Evolutionary conservation across 1,140 invertebrate species (phyloP).

Genomic region (Pseudomyrmex sp.): DNA sequence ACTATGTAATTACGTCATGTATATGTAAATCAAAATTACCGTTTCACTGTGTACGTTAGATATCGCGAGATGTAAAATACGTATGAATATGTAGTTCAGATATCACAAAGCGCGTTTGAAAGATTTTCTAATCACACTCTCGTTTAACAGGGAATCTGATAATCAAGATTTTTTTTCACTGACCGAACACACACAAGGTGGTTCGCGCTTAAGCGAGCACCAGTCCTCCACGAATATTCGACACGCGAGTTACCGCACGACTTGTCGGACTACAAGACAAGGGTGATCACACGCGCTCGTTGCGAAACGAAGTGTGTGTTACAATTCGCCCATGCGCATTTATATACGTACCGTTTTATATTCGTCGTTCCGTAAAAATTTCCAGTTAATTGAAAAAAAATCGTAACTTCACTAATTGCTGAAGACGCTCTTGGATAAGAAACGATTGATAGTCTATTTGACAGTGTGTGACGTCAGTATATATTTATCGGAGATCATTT

Average conservation of each 20-base stretch:
- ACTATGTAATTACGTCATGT: no score
- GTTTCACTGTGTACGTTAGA: no score
- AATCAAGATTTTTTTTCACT: conserved; percentile 1
- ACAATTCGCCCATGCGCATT: neutral
- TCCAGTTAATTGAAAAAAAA: neutral
- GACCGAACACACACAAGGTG: neutral
- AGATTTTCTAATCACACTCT: neutral
- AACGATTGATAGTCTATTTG: neutral
- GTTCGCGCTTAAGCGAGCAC: neutral
- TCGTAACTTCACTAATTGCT: neutral
- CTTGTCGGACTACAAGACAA: neutral
- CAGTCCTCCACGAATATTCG: conserved; percentile 45
- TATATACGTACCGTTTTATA: neutral
- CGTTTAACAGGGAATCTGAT: neutral
- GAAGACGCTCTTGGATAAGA: neutral
- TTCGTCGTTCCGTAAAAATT: neutral
- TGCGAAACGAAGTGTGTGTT: neutral
- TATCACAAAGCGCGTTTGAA: neutral
- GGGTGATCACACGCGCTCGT: neutral
- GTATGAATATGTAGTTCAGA: neutral
- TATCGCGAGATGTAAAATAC: no score
- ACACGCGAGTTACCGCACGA: conserved; percentile 40
- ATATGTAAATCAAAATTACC: no score
- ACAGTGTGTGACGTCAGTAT: neutral
- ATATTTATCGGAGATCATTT: neutral